A percentile compares a stretch with the other conserved stretches of the same genome.
Evolutionary conservation across 2,113 vertebrate species (phyloP).

Genomic region (Morone chrysops): DNA sequence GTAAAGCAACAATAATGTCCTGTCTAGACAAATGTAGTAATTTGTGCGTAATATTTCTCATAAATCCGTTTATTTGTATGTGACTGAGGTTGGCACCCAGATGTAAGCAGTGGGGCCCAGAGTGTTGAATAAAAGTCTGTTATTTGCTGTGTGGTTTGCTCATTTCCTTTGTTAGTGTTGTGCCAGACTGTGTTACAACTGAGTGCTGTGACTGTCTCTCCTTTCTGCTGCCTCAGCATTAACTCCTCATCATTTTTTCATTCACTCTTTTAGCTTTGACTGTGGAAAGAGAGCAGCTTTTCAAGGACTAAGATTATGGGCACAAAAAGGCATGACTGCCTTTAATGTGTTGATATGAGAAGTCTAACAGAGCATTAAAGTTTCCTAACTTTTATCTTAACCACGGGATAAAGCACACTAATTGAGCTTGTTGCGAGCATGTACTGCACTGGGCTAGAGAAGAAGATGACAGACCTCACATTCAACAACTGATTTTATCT

Average conservation of each 20-base stretch:
- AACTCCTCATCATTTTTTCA: slow-evolving; percentile 24
- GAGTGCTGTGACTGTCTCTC: slow-evolving; percentile 68
- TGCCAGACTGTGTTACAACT: slow-evolving; percentile 73
- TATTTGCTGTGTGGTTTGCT: slow-evolving; percentile 83
- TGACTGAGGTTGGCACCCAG: slow-evolving; percentile 69
- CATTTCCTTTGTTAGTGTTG: slow-evolving; percentile 84
- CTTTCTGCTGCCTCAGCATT: slow-evolving; percentile 73
- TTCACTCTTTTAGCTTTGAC: slow-evolving; percentile 36
- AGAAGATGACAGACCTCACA: background rate
- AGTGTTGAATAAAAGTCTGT: slow-evolving; percentile 77
- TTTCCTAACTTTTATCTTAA: slow-evolving; percentile 44
- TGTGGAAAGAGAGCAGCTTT: slow-evolving; percentile 52
- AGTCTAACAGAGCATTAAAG: slow-evolving; percentile 23
- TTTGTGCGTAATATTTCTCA: slow-evolving; percentile 81
- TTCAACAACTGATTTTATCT: slow-evolving; percentile 17
- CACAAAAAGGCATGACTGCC: slow-evolving; percentile 5
- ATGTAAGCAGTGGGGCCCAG: slow-evolving; percentile 63
- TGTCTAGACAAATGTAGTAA: slow-evolving; percentile 79
- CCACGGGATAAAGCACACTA: slow-evolving; percentile 18
- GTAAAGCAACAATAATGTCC: slow-evolving; percentile 71
- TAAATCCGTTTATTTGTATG: slow-evolving; percentile 77
- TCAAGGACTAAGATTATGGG: slow-evolving; percentile 35
- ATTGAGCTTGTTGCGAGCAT: slow-evolving; percentile 13
- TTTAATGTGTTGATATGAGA: slow-evolving; percentile 45
- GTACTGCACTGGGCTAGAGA: background rate